phyloP scores from a whole-genome alignment of 2,888 invertebrate genomes.

The Trissoscelio sp. region DNA sequence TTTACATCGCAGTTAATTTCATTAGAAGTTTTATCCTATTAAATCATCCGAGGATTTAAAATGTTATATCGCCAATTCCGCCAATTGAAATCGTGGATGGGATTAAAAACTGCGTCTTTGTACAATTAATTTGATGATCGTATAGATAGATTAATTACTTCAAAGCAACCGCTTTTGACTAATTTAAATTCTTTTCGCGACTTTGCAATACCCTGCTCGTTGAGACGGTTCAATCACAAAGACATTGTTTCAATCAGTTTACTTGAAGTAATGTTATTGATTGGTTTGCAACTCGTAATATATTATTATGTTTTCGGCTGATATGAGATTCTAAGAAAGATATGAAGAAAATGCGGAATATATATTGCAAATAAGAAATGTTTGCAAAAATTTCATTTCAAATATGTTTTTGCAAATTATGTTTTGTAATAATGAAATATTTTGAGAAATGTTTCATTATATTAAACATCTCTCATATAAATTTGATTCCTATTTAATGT shows the following conservation, averaged over 20 bases:
- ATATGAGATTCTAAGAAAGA: too few relatives aligned
- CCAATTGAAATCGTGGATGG: neutral
- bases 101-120: slow-evolving; percentile 5
- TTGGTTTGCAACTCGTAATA: neutral
- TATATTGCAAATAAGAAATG: too few relatives aligned
- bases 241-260: slow-evolving; percentile 12
- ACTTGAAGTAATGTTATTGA: neutral
- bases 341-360: too few relatives aligned
- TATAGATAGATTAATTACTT: neutral
- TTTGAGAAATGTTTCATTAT: too few relatives aligned
- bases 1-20: slow-evolving; percentile 39
- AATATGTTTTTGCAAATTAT: too few relatives aligned
- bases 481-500: neutral
- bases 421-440: too few relatives aligned
- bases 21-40: slow-evolving; percentile 23
- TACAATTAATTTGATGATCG: slow-evolving; percentile 1
- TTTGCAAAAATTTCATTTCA: too few relatives aligned
- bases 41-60: slow-evolving; percentile 26
- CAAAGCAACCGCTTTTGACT: too few relatives aligned
- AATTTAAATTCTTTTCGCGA: slow-evolving; percentile 30
- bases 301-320: neutral
- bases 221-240: slow-evolving; percentile 24
- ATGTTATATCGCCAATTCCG: slow-evolving; percentile 3
- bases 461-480: too few relatives aligned
- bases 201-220: neutral